Percentiles rank a stretch among this genome's conserved stretches.
phyloP scores from a whole-genome alignment of 1,140 invertebrate species.

The Gonatopus flavifemur region DNA sequence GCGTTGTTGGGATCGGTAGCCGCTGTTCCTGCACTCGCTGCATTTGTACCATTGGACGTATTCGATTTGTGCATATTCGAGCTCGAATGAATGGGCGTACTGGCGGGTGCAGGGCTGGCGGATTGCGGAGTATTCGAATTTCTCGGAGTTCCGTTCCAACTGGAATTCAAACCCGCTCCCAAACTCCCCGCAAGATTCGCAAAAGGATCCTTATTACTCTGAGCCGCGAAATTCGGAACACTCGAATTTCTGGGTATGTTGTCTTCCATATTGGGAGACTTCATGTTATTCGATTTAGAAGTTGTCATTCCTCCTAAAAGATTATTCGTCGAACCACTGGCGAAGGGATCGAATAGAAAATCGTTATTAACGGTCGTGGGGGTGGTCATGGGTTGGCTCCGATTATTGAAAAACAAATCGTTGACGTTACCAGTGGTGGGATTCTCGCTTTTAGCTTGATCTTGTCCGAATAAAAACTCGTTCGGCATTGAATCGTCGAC shows the following conservation, averaged over 20 bases:
- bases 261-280: slow-evolving; percentile 39
- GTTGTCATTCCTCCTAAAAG: slow-evolving; percentile 39
- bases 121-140: slow-evolving; percentile 53
- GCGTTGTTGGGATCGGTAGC: slow-evolving; percentile 3
- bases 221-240: slow-evolving; percentile 62
- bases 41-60: slow-evolving; percentile 38
- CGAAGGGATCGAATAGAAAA: slow-evolving; percentile 48
- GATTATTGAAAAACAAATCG: slow-evolving; percentile 40
- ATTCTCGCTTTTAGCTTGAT: slow-evolving; percentile 15
- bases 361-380: slow-evolving; percentile 22
- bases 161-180: slow-evolving; percentile 46
- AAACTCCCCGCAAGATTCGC: slow-evolving; percentile 56
- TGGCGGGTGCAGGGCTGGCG: slow-evolving; percentile 45
- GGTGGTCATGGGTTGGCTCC: slow-evolving; percentile 19
- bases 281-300: slow-evolving; percentile 23
- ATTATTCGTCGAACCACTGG: slow-evolving; percentile 29
- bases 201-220: slow-evolving; percentile 61
- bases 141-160: slow-evolving; percentile 52
- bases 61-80: slow-evolving; percentile 49
- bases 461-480: slow-evolving; percentile 37
- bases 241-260: slow-evolving; percentile 62
- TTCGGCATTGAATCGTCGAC: slow-evolving; percentile 30
- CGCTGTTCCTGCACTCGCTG: too few species aligned
- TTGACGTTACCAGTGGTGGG: slow-evolving; percentile 25
- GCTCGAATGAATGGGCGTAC: slow-evolving; percentile 51